phyloP scores from a whole-genome alignment of 2,113 vertebrate species.

The Theropithecus gelada region DNA sequence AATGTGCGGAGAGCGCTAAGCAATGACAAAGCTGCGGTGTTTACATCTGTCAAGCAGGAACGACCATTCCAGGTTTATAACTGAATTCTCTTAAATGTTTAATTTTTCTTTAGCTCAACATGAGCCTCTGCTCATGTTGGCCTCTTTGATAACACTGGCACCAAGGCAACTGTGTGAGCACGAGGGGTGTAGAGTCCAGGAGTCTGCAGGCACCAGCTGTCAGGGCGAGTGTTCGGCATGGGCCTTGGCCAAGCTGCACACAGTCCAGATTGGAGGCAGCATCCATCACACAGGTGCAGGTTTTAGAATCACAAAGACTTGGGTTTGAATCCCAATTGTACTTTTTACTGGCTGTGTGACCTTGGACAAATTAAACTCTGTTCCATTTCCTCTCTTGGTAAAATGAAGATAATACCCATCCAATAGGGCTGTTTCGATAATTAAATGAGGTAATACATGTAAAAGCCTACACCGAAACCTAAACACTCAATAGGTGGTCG shows the following conservation, averaged over 20 bases:
- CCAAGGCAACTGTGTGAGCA: neutral
- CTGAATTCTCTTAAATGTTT: neutral
- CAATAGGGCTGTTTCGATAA: neutral
- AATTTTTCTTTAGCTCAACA: neutral
- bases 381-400: neutral
- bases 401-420: neutral
- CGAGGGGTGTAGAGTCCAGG: neutral
- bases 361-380: neutral
- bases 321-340: neutral
- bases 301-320: neutral
- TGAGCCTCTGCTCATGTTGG: neutral
- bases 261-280: rapidly evolving
- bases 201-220: neutral
- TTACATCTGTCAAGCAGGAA: neutral
- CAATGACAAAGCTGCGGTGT: conserved; percentile 28
- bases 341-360: neutral
- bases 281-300: too few species aligned
- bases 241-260: neutral
- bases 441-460: neutral
- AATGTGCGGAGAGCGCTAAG: conserved; percentile 45
- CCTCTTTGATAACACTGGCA: neutral
- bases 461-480: neutral
- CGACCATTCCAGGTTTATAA: neutral
- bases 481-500: neutral
- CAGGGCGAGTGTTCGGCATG: neutral